phyloP scores from a whole-genome alignment of 1,140 invertebrate genomes.

The Pogonomyrmex californicus region DNA sequence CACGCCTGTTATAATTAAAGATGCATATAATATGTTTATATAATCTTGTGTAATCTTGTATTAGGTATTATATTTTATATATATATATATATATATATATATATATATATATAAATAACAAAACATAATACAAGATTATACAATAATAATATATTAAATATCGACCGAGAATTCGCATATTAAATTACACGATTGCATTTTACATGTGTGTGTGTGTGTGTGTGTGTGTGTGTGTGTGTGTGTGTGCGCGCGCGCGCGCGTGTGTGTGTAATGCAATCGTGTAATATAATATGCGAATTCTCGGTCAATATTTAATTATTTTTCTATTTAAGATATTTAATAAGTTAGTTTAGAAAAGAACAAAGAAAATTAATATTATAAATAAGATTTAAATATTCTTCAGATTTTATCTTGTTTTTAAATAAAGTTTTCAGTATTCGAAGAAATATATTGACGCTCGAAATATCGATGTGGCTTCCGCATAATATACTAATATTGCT shows the following conservation, averaged over 20 bases:
- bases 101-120: too few species aligned
- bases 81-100: too few species aligned
- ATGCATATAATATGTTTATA: neutral
- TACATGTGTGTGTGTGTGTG: too few species aligned
- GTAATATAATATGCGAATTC: neutral
- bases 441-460: conserved; percentile 20
- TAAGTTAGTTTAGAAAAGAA: neutral
- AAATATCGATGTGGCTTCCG: neutral
- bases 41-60: neutral
- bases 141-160: too few species aligned
- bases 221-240: too few species aligned
- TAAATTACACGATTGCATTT: too few species aligned
- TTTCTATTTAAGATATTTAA: neutral
- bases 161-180: too few species aligned
- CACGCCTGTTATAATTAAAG: neutral
- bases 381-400: neutral
- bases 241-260: too few species aligned
- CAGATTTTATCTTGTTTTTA: neutral
- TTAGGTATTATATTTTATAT: neutral
- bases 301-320: neutral
- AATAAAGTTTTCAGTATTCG: neutral
- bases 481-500: conserved; percentile 44
- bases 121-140: too few species aligned
- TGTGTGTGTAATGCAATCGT: neutral
- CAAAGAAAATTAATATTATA: neutral